Percentiles rank a stretch among this genome's conserved stretches.
Evolutionary conservation across 1,140 invertebrate species (phyloP).

Genomic region (Xylocopa sonorina): DNA sequence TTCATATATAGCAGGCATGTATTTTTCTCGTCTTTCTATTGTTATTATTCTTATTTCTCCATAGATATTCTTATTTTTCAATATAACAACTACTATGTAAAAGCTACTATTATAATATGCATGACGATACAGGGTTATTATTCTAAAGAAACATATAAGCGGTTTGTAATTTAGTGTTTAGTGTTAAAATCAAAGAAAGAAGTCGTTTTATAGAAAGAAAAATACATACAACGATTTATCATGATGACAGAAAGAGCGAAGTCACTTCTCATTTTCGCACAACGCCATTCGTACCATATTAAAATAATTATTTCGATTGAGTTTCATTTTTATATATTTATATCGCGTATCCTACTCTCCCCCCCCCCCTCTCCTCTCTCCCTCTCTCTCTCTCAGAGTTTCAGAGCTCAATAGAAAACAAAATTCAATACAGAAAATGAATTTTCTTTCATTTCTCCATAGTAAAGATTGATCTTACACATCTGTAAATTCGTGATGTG

Average conservation of each 20-base stretch:
- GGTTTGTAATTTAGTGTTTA: background rate
- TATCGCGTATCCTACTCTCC: background rate
- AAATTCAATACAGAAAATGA: background rate
- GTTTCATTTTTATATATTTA: background rate
- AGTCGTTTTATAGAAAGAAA: background rate
- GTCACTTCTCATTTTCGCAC: background rate
- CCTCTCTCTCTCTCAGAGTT: too few species aligned
- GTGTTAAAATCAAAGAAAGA: background rate
- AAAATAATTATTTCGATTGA: background rate
- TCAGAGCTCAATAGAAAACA: background rate
- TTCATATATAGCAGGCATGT: conserved; percentile 37
- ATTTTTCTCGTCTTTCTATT: conserved; percentile 39
- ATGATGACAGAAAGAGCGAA: background rate
- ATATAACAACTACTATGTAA: conserved; percentile 39
- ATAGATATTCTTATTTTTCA: conserved; percentile 15
- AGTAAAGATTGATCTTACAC: conserved; percentile 20
- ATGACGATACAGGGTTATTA: conserved; percentile 12
- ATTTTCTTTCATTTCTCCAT: background rate
- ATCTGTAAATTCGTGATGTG: conserved; percentile 27
- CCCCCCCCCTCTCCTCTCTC: too few species aligned
- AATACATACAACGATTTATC: background rate
- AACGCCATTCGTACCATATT: background rate
- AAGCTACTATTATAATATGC: conserved; percentile 28
- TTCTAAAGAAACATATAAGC: conserved; percentile 26
- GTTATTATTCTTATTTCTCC: conserved; percentile 30